These are phyloP conservation scores for Andrena chrysosceles DNA, from an alignment of 2,888 invertebrate species.

Conservation along the genomic window DNA sequence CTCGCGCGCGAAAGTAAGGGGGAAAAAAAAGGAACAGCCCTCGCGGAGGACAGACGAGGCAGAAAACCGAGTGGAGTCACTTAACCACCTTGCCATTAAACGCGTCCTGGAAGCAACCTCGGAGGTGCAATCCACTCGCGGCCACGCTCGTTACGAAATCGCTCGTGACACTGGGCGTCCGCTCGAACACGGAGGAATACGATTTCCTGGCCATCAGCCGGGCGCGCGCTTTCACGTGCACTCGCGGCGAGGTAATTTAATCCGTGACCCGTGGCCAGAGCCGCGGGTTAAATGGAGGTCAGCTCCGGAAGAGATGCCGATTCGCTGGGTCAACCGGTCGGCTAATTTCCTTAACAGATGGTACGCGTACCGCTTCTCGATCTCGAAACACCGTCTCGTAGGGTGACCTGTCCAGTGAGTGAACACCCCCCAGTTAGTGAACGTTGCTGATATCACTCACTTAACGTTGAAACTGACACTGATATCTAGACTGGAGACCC, in stretches of 20 bases:
- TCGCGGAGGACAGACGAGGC: slow-evolving; percentile 49
- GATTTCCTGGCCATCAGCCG: not conserved
- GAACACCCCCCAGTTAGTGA: too few relatives aligned
- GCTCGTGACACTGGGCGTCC: slow-evolving; percentile 22
- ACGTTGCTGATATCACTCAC: too few relatives aligned
- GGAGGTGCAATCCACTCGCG: slow-evolving; percentile 32
- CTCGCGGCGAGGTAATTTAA: not conserved
- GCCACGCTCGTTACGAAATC: slow-evolving; percentile 52
- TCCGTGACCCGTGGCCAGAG: slow-evolving; percentile 5
- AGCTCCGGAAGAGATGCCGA: slow-evolving; percentile 2
- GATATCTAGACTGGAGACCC: too few relatives aligned
- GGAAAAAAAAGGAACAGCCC: slow-evolving; percentile 24
- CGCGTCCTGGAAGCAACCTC: slow-evolving; percentile 52
- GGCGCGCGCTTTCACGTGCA: not conserved
- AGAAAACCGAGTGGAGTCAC: slow-evolving; percentile 57
- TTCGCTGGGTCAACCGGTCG: slow-evolving; percentile 12
- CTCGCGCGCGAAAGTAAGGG: slow-evolving; percentile 58
- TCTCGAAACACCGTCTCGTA: not conserved
- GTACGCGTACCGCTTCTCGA: slow-evolving; percentile 19
- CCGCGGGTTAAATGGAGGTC: slow-evolving; percentile 6
- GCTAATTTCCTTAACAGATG: slow-evolving; percentile 35
- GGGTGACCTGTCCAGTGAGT: too few relatives aligned
- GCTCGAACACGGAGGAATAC: not conserved
- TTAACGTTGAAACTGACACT: too few relatives aligned
- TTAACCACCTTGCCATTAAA: slow-evolving; percentile 68